phyloP scores from a whole-genome alignment of 2,113 vertebrate genomes.

The Cinclus mexicanus region DNA sequence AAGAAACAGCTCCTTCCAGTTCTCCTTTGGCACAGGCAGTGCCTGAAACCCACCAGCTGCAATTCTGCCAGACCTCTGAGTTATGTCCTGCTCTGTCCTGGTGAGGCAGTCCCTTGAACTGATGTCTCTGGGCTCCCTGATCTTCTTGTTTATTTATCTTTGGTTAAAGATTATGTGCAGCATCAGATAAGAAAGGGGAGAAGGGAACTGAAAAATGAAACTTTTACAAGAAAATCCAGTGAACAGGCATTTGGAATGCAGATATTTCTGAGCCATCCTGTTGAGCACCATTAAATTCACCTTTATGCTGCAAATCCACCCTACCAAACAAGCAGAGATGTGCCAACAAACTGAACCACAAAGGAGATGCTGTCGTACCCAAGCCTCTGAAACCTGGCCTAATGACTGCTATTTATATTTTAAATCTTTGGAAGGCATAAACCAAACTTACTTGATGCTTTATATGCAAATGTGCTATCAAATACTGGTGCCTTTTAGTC shows the following conservation, averaged over 20 bases:
- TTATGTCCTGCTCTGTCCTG: neutral
- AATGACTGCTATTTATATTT: neutral
- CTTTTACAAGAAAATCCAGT: neutral
- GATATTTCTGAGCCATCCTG: neutral
- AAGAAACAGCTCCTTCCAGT: neutral
- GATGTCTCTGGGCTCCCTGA: neutral
- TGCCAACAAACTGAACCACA: neutral
- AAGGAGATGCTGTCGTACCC: neutral
- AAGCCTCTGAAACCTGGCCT: neutral
- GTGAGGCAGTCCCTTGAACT: neutral
- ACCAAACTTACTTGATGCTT: neutral
- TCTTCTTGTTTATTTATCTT: neutral
- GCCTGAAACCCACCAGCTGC: neutral
- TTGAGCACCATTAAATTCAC: neutral
- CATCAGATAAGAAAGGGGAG: neutral
- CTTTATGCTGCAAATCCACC: neutral
- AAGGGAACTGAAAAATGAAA: neutral
- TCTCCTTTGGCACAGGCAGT: neutral
- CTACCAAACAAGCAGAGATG: neutral
- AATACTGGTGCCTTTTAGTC: constrained; percentile 58
- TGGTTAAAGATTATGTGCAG: neutral
- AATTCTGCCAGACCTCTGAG: neutral
- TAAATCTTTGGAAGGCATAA: neutral
- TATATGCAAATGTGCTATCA: constrained; percentile 34
- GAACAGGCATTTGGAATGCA: neutral